phyloP scores from a whole-genome alignment of 1,140 invertebrate genomes.

The Meloidogyne chitwoodi region DNA sequence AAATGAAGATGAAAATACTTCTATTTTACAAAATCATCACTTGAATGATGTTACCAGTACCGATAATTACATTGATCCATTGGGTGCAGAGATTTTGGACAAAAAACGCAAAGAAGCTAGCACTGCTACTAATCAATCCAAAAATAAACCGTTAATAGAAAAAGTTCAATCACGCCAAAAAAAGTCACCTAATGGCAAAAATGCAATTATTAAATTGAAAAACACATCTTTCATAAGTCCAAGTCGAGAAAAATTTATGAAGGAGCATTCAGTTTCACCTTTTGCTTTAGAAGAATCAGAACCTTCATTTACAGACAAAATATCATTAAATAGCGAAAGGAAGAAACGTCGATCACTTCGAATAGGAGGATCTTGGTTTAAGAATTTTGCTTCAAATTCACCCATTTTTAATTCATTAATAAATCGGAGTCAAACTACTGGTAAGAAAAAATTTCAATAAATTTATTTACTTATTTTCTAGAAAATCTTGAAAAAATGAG shows the following conservation, averaged over 20 bases:
- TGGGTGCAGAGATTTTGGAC: background rate
- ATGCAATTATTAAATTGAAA: background rate
- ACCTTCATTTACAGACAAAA: slow-evolving; percentile 9
- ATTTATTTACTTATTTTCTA: background rate
- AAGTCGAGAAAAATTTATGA: slow-evolving; percentile 48
- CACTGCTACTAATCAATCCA: background rate
- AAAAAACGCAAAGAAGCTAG: background rate
- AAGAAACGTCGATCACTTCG: slow-evolving; percentile 16
- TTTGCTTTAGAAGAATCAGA: slow-evolving; percentile 35
- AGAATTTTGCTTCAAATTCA: slow-evolving; percentile 40
- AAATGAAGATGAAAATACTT: background rate
- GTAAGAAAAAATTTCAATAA: slow-evolving; percentile 14
- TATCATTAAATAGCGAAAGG: slow-evolving; percentile 18
- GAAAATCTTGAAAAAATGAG: slow-evolving; percentile 21
- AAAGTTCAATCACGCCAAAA: background rate
- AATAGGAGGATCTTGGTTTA: slow-evolving; percentile 46
- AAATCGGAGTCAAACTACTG: slow-evolving; percentile 43
- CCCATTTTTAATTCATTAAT: slow-evolving; percentile 49
- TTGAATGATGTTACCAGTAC: background rate
- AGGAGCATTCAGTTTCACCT: slow-evolving; percentile 43
- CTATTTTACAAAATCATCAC: background rate
- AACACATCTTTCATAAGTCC: slow-evolving; percentile 42
- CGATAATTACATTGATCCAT: background rate
- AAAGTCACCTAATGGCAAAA: background rate
- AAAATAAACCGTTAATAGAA: background rate